Evolutionary conservation across 2,113 vertebrate genomes (phyloP).

Genomic region (Heterotilapia buettikoferi): DNA sequence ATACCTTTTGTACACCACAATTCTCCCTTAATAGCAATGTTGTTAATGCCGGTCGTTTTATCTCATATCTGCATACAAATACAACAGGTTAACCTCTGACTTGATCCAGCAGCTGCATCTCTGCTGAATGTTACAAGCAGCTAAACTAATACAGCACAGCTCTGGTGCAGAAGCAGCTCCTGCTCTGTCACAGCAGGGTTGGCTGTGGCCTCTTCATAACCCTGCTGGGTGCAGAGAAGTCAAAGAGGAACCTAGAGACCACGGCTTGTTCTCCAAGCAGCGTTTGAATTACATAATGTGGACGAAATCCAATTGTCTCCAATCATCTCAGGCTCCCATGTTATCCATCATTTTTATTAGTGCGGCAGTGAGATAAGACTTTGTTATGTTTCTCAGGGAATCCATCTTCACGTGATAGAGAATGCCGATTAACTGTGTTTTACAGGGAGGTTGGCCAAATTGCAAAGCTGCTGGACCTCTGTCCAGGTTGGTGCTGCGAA

Average conservation of each 20-base stretch:
- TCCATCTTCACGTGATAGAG: slow-evolving; percentile 66
- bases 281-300: slow-evolving; percentile 73
- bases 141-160: background rate
- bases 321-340: slow-evolving; percentile 60
- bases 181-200: slow-evolving; percentile 6
- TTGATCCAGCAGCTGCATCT: background rate
- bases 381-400: slow-evolving; percentile 70
- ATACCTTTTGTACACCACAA: background rate
- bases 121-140: background rate
- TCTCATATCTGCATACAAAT: background rate
- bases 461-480: background rate
- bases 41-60: background rate
- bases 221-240: slow-evolving; percentile 19
- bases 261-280: slow-evolving; percentile 50
- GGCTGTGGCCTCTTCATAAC: slow-evolving; percentile 45
- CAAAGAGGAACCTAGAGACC: slow-evolving; percentile 60
- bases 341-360: slow-evolving; percentile 80
- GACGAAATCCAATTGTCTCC: slow-evolving; percentile 76
- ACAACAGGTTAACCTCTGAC: background rate
- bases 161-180: background rate
- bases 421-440: slow-evolving; percentile 55
- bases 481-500: background rate
- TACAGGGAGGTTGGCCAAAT: slow-evolving; percentile 23
- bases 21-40: background rate
- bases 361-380: slow-evolving; percentile 69